Evolutionary conservation across 2,888 invertebrate species (phyloP), one percentile per base, ranked within the genome.

Genomic region (Ectemnius lituratus): DNA sequence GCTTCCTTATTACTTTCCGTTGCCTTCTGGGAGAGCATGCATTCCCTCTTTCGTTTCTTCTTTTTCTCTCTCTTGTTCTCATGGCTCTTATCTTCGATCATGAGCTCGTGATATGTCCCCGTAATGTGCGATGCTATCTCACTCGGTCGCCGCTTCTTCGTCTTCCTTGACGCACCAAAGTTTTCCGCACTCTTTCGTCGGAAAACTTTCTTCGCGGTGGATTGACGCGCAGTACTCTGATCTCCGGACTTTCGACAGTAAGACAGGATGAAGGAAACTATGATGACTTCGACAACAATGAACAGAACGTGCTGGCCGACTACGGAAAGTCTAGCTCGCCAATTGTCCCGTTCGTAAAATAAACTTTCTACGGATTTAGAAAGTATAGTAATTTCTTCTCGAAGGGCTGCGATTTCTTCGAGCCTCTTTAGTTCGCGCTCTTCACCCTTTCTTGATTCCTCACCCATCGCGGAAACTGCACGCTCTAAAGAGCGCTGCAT

Each of bases 401-500:
- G 93, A 20, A 95, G 90, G 76, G 92, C 91, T 68, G 94, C 90
- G 91, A 96, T 94, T 84, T 97, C 97, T 76, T 97, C 96, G 65
- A 95, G 92, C 86, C 96, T 95, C 82, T 94, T 94, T 75, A 94
- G 94, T 89, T 97, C 97, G n/a, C 96, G 92, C 81, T 95, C 95
- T 81, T 93, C 93, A 78, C 94, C 93, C 80, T 93, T 94, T 62
- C 93, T 92, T 64, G 94, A 93, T 85, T 96, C 95, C 80, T 96
- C 96, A 71, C 93, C 93, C 92, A 96, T 93, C 62, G 94, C 93
- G 27, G 93, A 92, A 46, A 97, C 93, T 0, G 96, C 96, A 85
- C 96, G 96, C 82, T 96, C 95, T 83, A 97, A 93, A 3, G 96
- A 94, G 82, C 94, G 93, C 90, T 98, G 97, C 94, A 98, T 95